Base-by-base conservation (phyloP, 2,888 invertebrate genomes). In the Eulithis prunata region DNA sequence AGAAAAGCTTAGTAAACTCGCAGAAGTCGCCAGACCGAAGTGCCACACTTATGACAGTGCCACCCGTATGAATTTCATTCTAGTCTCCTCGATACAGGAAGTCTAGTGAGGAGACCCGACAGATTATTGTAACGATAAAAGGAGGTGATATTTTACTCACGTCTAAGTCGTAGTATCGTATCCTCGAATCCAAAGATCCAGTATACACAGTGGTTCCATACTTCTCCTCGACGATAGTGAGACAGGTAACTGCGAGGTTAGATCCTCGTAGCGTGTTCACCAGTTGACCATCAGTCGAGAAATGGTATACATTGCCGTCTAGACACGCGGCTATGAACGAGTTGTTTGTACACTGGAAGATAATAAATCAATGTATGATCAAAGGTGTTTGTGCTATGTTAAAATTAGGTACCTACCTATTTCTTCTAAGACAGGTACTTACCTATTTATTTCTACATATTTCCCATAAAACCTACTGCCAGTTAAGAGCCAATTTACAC, bases 241-340 rank as follows among this genome's bases (percentile, higher is more conserved):
- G 84, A 70, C 95, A 95, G 0, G 95, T 95, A 8, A 96, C 94
- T 0, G 95, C 94, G 8, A 94, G 84, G 68, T 93, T 91, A 52
- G 95, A 94, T 4, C 95, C 94, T 57, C 93, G 86, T 60, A 95
- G 86, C n/a, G 94, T 94, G 69, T 92, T 90, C 54, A 94, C 75
- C 51, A 94, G 86, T 64, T 91, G 90, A 4, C 94, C 94, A 14
- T 94, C 93, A 7, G 93, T 84, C 74, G 91, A 93, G 79, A 94
- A 95, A 80, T 94, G 93, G 79, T 95, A 95, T 55, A 96, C 92
- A 71, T 94, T 94, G 61, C 95, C 95, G 72, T 94, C 94, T 66
- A 95, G 93, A 64, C 95, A 94, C 0, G 95, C 95, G 0, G 95
- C 95, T 72, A 95, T 80, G 81, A 95, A 94, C 61, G 94, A 92